Evolutionary conservation across 2,888 invertebrate species (phyloP), one percentile per base, ranked within the genome.

Genomic region (Drepanosiphum platanoidis): DNA sequence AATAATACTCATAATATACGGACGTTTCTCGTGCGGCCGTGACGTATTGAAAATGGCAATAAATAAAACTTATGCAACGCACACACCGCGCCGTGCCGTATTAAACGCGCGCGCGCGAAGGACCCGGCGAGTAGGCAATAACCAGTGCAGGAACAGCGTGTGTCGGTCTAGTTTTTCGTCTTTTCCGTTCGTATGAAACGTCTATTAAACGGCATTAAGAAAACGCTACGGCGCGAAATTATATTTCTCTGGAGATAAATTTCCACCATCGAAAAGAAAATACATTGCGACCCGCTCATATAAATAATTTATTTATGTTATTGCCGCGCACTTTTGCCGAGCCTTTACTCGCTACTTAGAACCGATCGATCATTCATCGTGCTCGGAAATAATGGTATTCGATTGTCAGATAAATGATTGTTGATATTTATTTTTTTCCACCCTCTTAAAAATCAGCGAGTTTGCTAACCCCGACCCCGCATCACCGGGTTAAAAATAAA

Each of bases 261-360:
- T 68, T 34, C 27, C 34, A 32, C 34, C 9, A 34, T 52, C 34
- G n/a, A 22, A 52, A 52, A 80, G 66, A 79, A 52, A 70, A 80
- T 70, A 34, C 27, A 52, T 70, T 18, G 68, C 52, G 1, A 52
- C 22, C 22, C 52, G 18, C 34, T 66, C 22, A 32, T 79, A 46
- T 42, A 52, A 79, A 68, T 32, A 68, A 68, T 68, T 79, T 79
- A 80, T 70, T 80, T 70, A 36, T 36, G 68, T 58, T 52, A 52
- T 70, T 70, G 7, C 36, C 9, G 27, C 18, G 70, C 11, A 27
- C 27, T 70, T 27, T 70, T 52, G 27, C 1, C 42, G 32, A 79
- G n/a, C 34, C 27, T 68, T 68, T 52, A 68, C 34, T 15, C 46
- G 68, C 39, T 32, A 68, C 46, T 68, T 34, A 27, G 4, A 46